phyloP scores from a whole-genome alignment of 2,113 vertebrate genomes.

The Barnardius zonarius region DNA sequence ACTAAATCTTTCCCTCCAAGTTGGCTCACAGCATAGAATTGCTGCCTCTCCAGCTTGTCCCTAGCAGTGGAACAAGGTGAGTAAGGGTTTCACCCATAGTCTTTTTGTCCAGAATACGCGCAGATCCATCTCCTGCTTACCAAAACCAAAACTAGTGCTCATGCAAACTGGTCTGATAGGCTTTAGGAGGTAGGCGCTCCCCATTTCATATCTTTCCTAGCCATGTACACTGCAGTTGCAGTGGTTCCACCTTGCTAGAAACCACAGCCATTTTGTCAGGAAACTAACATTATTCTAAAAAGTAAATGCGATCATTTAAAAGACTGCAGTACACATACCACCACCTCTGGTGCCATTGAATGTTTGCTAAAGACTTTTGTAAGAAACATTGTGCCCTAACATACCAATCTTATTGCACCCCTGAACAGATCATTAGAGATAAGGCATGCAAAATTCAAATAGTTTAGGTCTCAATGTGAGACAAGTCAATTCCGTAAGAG shows the following conservation, averaged over 20 bases:
- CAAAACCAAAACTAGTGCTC: neutral
- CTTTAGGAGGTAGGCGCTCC: neutral
- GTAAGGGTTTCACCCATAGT: neutral
- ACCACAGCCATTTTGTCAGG: neutral
- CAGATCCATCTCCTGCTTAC: neutral
- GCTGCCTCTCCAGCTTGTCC: neutral
- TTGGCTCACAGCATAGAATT: neutral
- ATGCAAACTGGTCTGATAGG: neutral
- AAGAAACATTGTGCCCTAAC: neutral
- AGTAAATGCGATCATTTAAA: neutral
- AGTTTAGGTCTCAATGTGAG: neutral
- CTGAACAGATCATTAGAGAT: neutral
- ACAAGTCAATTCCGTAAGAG: constrained; percentile 1
- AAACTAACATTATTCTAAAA: neutral
- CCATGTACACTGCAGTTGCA: neutral
- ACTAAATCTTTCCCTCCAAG: neutral
- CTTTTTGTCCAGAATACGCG: neutral
- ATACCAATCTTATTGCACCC: neutral
- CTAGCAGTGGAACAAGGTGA: neutral
- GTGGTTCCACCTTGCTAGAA: neutral
- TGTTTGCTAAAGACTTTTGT: neutral
- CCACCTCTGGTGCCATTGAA: neutral
- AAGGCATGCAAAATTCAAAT: neutral
- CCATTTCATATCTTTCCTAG: neutral
- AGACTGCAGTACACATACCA: neutral